phyloP scores from a whole-genome alignment of 37 sponge, comb jelly and placozoan species.

The Trichoplax adhaerens region DNA sequence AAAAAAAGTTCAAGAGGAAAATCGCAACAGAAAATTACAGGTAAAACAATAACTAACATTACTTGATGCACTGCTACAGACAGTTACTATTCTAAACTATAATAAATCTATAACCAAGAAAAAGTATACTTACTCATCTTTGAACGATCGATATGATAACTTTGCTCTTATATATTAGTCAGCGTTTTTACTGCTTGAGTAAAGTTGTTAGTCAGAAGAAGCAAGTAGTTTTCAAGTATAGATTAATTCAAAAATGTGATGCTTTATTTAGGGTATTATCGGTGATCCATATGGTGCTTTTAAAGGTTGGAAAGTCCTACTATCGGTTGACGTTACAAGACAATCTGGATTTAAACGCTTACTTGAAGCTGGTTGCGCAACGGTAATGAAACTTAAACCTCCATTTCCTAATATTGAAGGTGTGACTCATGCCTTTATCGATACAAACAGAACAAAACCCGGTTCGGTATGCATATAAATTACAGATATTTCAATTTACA shows the following conservation, averaged over 20 bases:
- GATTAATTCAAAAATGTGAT: no score
- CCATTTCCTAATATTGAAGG: conserved; percentile 5
- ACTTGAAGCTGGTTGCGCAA: conserved; percentile 68
- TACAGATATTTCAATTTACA: background rate
- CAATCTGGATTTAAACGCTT: conserved; percentile 48
- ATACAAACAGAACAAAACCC: conserved; percentile 10
- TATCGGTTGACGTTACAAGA: conserved; percentile 39
- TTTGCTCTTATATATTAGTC: no score
- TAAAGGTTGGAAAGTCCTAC: conserved; percentile 64
- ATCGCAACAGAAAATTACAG: background rate
- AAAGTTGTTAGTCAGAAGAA: no score
- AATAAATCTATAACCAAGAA: no score
- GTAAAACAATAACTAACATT: background rate
- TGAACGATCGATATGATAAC: no score
- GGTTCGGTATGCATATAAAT: conserved; percentile 7
- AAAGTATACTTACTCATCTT: no score
- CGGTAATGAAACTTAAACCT: conserved; percentile 13
- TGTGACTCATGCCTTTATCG: conserved; percentile 36
- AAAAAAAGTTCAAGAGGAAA: background rate
- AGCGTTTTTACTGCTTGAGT: no score
- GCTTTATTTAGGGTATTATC: no score
- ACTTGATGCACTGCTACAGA: no score
- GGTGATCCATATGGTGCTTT: conserved; percentile 37
- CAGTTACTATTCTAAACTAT: no score
- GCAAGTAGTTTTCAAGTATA: no score